Evolutionary conservation across 2,888 invertebrate genomes (phyloP).

Genomic region (Suillia variegata): DNA sequence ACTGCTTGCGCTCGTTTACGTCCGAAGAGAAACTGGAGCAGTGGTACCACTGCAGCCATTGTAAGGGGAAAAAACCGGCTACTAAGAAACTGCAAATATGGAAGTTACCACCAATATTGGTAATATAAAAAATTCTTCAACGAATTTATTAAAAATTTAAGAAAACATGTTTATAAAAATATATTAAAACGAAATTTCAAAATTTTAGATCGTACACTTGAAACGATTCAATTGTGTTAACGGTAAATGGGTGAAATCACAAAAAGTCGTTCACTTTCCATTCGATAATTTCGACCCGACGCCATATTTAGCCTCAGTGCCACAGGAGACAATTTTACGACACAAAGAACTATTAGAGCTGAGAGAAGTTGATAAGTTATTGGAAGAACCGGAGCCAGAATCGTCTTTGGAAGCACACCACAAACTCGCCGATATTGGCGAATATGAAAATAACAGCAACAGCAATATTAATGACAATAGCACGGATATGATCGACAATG

Average conservation of each 20-base stretch:
- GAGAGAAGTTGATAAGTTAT: constrained; percentile 41
- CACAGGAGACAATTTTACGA: constrained; percentile 75
- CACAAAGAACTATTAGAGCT: constrained; percentile 67
- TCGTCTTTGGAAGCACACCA: constrained; percentile 17
- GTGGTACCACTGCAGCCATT: constrained; percentile 84
- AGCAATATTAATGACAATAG: constrained; percentile 34
- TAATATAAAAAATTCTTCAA: constrained; percentile 55
- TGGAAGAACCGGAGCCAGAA: constrained; percentile 20
- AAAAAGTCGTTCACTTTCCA: constrained; percentile 90
- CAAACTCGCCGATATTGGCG: constrained; percentile 11
- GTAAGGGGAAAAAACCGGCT: constrained; percentile 82
- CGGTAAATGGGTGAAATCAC: constrained; percentile 92
- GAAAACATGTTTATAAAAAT: too few species aligned
- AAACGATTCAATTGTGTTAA: constrained; percentile 91
- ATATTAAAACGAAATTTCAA: too few species aligned
- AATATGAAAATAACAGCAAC: constrained; percentile 11
- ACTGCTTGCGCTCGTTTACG: constrained; percentile 87
- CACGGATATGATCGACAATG: constrained; percentile 21
- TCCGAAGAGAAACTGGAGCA: constrained; percentile 84
- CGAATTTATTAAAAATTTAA: too few species aligned
- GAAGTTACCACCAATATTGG: constrained; percentile 86
- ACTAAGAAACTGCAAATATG: constrained; percentile 91
- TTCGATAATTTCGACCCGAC: constrained; percentile 86
- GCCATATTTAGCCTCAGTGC: constrained; percentile 81
- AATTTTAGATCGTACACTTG: constrained; percentile 80